A percentile compares a stretch with the other conserved stretches of the same genome.
Conservation (phyloP, 2,888 invertebrate species). For the Apotomis capreana region DNA sequence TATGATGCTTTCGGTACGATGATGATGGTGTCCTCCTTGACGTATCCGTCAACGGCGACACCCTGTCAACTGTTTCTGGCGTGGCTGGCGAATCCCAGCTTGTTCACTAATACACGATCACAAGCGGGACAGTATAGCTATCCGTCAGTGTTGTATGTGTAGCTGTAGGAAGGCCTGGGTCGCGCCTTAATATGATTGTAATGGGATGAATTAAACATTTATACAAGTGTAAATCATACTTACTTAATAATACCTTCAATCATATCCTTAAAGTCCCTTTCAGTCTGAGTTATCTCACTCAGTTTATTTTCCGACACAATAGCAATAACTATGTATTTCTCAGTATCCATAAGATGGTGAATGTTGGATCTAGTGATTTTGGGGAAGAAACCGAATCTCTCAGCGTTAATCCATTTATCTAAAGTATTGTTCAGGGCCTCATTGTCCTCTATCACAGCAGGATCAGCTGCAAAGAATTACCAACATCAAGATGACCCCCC, state of each 20-base stretch:
- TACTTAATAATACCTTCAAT: slow-evolving; percentile 89
- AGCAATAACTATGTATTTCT: slow-evolving; percentile 93
- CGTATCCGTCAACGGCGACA: too few relatives aligned
- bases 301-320: slow-evolving; percentile 95
- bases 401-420: slow-evolving; percentile 94
- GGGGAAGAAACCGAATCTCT: slow-evolving; percentile 94
- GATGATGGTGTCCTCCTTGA: too few relatives aligned
- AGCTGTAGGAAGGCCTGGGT: too few relatives aligned
- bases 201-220: too few relatives aligned
- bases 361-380: slow-evolving; percentile 93
- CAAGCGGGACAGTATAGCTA: too few relatives aligned
- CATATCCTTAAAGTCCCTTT: slow-evolving; percentile 92
- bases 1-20: too few relatives aligned
- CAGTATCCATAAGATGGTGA: slow-evolving; percentile 91
- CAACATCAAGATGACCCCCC: too few relatives aligned
- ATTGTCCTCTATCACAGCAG: slow-evolving; percentile 59
- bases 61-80: too few relatives aligned
- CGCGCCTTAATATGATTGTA: too few relatives aligned
- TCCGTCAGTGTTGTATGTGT: too few relatives aligned
- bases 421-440: slow-evolving; percentile 86
- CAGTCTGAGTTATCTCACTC: slow-evolving; percentile 90
- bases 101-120: too few relatives aligned
- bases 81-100: too few relatives aligned
- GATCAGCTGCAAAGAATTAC: slow-evolving; percentile 55
- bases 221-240: slow-evolving; percentile 47